Evolutionary conservation across 1,140 invertebrate genomes (phyloP).

Genomic region (Euschistus heros): DNA sequence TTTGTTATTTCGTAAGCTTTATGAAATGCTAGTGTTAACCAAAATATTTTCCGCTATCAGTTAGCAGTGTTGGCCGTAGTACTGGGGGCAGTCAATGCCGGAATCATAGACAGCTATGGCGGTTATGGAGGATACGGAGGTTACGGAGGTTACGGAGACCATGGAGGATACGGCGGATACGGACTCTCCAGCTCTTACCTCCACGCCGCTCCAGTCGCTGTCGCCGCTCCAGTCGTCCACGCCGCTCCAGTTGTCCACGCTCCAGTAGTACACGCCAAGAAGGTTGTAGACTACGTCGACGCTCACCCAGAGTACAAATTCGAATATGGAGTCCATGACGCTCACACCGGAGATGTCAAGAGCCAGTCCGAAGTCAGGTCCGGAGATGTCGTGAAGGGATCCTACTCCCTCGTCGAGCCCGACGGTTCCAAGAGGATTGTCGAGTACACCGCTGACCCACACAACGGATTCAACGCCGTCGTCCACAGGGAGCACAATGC

Average conservation of each 20-base stretch:
- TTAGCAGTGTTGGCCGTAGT: constrained; percentile 10
- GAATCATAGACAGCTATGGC: background rate
- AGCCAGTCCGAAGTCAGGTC: constrained; percentile 51
- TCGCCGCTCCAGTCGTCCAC: constrained; percentile 7
- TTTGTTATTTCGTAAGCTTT: background rate
- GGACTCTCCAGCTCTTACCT: background rate
- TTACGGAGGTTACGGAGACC: background rate
- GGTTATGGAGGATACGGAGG: background rate
- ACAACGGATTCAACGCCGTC: constrained; percentile 18
- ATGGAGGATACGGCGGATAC: background rate
- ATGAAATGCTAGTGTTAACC: background rate
- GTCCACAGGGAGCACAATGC: constrained; percentile 35
- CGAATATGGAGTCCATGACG: constrained; percentile 55
- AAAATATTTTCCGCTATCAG: background rate
- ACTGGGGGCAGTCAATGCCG: constrained; percentile 6
- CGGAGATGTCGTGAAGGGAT: constrained; percentile 53
- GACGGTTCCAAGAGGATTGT: constrained; percentile 32
- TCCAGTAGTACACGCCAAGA: constrained; percentile 1
- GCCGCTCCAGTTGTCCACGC: background rate
- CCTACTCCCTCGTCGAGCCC: constrained; percentile 43
- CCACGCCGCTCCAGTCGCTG: background rate
- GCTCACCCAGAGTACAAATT: constrained; percentile 32
- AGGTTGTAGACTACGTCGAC: background rate
- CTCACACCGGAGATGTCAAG: constrained; percentile 52
- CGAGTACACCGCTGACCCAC: constrained; percentile 30